These are phyloP conservation scores for Actinemys pallida DNA, from an alignment of 2,113 vertebrate genomes.

Conservation along the genomic window DNA sequence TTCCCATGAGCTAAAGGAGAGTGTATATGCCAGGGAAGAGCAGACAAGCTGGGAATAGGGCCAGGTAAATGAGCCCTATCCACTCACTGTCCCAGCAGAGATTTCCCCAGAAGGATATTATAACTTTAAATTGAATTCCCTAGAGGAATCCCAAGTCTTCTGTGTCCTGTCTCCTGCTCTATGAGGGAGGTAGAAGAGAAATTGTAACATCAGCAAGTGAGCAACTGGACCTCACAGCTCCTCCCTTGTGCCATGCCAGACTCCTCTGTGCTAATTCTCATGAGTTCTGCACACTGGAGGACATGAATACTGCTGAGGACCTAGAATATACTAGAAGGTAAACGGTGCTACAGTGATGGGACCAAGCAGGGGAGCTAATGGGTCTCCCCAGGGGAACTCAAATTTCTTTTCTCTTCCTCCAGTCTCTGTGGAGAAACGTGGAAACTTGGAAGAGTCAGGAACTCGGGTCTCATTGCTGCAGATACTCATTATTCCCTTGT, in stretches of 20 bases:
- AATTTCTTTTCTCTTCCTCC: not conserved
- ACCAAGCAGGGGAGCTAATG: not conserved
- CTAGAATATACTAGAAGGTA: not conserved
- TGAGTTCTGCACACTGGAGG: not conserved
- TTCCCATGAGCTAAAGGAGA: not conserved
- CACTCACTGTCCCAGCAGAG: not conserved
- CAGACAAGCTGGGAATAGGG: not conserved
- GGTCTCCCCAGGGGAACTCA: fast-evolving
- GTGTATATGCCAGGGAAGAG: not conserved
- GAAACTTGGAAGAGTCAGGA: not conserved
- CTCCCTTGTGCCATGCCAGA: not conserved
- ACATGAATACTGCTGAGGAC: fast-evolving
- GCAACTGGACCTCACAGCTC: not conserved
- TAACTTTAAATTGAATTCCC: not conserved
- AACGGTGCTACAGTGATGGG: fast-evolving
- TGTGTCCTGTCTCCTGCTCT: not conserved
- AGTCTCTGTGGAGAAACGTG: not conserved
- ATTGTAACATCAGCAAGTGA: not conserved
- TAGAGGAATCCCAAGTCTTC: not conserved
- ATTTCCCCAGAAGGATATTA: not conserved
- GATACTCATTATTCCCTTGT: not conserved
- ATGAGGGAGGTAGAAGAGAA: not conserved
- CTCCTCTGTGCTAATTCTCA: not conserved
- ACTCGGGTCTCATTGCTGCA: not conserved
- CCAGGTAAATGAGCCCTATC: not conserved